Conservation (phyloP, 2,888 invertebrate species). For the Bombylius major region DNA sequence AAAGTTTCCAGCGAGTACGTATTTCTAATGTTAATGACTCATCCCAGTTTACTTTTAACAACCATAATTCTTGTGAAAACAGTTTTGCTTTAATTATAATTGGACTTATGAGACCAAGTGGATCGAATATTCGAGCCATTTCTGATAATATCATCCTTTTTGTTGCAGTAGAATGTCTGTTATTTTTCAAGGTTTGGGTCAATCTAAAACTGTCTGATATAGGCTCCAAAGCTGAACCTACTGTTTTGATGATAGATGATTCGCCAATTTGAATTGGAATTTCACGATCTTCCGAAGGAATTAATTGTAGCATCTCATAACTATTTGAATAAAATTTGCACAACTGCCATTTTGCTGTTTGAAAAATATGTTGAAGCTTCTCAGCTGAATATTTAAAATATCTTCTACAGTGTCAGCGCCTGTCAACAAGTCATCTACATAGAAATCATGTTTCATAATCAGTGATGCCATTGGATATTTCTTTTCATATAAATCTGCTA, state of each 20-base stretch:
- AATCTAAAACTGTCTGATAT: slow-evolving; percentile 1
- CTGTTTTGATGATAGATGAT: slow-evolving; percentile 4
- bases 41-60: slow-evolving; percentile 1
- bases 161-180: background rate
- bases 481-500: too few relatives aligned
- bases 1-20: background rate
- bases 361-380: too few relatives aligned
- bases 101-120: slow-evolving; percentile 1
- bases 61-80: slow-evolving; percentile 1
- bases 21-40: background rate
- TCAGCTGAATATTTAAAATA: too few relatives aligned
- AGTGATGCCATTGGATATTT: too few relatives aligned
- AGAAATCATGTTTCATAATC: too few relatives aligned
- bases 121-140: slow-evolving; percentile 1
- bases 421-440: too few relatives aligned
- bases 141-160: slow-evolving; percentile 1
- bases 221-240: slow-evolving; percentile 9
- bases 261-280: slow-evolving; percentile 1
- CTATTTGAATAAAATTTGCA: too few relatives aligned
- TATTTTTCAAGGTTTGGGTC: too few relatives aligned
- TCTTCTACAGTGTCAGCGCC: too few relatives aligned
- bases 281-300: too few relatives aligned
- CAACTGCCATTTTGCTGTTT: too few relatives aligned
- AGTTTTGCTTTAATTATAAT: background rate
- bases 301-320: too few relatives aligned